Evolutionary conservation across 2,113 vertebrate genomes (phyloP).

Genomic region (Orthonyx spaldingii): DNA sequence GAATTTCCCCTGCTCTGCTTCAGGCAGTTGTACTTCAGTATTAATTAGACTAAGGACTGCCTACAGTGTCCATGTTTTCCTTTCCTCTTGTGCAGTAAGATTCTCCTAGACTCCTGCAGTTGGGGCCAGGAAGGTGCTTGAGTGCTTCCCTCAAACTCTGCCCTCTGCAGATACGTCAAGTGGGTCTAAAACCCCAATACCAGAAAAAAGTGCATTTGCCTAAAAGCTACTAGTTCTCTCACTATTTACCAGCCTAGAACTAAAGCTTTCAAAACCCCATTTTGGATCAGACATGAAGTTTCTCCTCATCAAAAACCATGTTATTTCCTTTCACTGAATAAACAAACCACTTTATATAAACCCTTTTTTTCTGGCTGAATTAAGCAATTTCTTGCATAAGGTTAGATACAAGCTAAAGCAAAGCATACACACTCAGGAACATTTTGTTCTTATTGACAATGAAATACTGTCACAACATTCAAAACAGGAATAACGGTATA

Average conservation of each 20-base stretch:
- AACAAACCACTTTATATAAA: slow-evolving; percentile 30
- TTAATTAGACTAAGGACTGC: background rate
- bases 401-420: background rate
- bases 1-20: background rate
- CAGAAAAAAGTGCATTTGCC: background rate
- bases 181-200: background rate
- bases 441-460: slow-evolving; percentile 19
- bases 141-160: background rate
- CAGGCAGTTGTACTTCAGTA: background rate
- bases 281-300: background rate
- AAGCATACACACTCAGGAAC: slow-evolving; percentile 31
- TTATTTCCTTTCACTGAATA: slow-evolving; percentile 8
- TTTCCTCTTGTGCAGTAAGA: background rate
- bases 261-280: background rate
- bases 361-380: background rate
- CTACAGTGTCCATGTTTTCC: rapidly evolving
- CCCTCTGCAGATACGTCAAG: background rate
- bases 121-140: background rate
- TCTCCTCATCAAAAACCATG: background rate
- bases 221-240: background rate
- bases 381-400: slow-evolving; percentile 3
- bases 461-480: background rate
- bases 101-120: background rate
- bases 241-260: background rate
- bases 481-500: background rate